Evolutionary conservation across 1,140 invertebrate species (phyloP), one percentile per base, ranked within the genome.

Genomic region (Drosophila ogumai): DNA sequence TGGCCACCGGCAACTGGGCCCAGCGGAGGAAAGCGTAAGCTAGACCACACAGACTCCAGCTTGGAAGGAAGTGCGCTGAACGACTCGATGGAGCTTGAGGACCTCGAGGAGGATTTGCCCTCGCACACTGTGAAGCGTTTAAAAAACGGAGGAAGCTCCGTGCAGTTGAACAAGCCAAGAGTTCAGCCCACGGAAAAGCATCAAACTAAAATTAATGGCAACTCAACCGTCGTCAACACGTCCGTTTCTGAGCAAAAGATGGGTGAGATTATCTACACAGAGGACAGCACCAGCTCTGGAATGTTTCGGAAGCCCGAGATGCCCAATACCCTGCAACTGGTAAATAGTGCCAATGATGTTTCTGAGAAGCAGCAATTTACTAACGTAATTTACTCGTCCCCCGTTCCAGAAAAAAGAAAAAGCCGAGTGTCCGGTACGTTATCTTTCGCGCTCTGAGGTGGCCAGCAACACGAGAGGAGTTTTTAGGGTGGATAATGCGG

Each of bases 61-160:
- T 9, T 78, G 8, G 84, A 88, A 13, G 81, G 64, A 1, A 43
- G 47, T 44, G 64, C 60, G 0, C 63, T 79, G 91, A 64, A 93
- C 91, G 90, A 87, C 6, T 90, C 77, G 3, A 71, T 79, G 79
- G 82, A 81, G 2, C 32, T 86, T 40, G 91, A 92, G 67, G 91
- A 92, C 74, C 75, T 92, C 0, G 91, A 92, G 49, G 91, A 92
- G 49, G 87, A 92, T 55, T 49, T 91, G 54, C 91, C 91, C 6
- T 81, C 82, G 25, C 90, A 92, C 36, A 92, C 91, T 3, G 85
- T 92, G 0, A 92, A 92, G 59, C 79, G 88, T 32, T 79, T 92
- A 85, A 92, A 91, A 81, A 92, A 92, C 68, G 91, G 91, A 28
- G 82, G 75, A n/a, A 81, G 90, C 41, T 91, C 91, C 50, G 91